phyloP scores from a whole-genome alignment of 2,888 invertebrate species.

The Athetis lepigone region DNA sequence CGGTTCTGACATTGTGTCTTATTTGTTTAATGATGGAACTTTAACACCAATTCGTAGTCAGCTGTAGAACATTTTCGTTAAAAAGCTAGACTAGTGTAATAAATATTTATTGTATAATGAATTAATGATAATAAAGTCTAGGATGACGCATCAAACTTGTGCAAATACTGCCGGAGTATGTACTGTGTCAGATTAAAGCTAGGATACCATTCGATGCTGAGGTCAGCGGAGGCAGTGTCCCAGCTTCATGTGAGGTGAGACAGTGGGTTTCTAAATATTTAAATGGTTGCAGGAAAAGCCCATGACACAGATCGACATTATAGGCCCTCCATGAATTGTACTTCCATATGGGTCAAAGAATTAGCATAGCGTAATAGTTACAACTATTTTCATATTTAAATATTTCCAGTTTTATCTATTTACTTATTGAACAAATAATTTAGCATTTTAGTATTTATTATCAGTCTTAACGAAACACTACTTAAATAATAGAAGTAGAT shows the following conservation, averaged over 20 bases:
- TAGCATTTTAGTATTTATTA: constrained; percentile 36
- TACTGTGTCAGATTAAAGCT: neutral
- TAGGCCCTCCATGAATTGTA: constrained; percentile 7
- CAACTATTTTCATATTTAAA: constrained; percentile 45
- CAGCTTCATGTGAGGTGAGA: neutral
- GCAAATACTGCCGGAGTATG: neutral
- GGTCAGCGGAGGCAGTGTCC: neutral
- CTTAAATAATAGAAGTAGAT: constrained; percentile 25
- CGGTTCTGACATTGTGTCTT: constrained; percentile 47
- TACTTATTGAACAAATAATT: constrained; percentile 44
- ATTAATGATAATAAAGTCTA: neutral
- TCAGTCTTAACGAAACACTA: constrained; percentile 17
- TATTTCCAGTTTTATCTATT: constrained; percentile 41
- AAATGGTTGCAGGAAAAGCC: neutral
- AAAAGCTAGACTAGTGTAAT: constrained; percentile 23
- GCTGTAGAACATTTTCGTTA: constrained; percentile 25
- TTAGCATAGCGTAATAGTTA: constrained; percentile 24
- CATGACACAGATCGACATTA: neutral
- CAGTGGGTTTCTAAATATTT: neutral
- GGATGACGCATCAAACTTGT: neutral
- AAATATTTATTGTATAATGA: constrained; percentile 17
- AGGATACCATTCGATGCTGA: neutral
- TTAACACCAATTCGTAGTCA: constrained; percentile 14
- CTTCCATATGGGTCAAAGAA: constrained; percentile 23
- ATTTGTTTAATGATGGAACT: constrained; percentile 31